Conservation (phyloP, 1,140 invertebrate genomes). For the Calliphora vicina region DNA sequence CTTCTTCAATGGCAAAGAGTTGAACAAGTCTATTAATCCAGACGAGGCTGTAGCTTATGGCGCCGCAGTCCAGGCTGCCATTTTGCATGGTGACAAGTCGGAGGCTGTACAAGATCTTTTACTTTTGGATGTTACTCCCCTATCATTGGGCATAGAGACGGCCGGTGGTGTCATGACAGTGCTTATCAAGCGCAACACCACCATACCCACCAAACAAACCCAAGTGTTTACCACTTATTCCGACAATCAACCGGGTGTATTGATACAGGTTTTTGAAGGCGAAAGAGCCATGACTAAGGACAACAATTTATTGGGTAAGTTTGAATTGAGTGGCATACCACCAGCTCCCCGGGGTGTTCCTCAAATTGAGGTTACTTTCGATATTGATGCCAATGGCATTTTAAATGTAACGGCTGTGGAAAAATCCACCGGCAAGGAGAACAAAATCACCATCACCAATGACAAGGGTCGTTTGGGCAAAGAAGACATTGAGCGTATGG, state of each 20-base stretch:
- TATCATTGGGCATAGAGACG: conserved; percentile 97
- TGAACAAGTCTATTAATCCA: conserved; percentile 96
- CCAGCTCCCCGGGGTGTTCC: conserved; percentile 93
- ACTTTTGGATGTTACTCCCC: conserved; percentile 90
- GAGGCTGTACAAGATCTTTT: conserved; percentile 90
- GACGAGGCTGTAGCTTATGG: conserved; percentile 94
- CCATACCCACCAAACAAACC: conserved; percentile 94
- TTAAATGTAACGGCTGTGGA: conserved; percentile 88
- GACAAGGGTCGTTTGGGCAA: conserved; percentile 95
- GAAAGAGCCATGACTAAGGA: conserved; percentile 91
- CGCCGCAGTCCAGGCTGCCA: conserved; percentile 90
- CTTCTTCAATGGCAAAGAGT: conserved; percentile 96
- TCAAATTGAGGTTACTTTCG: conserved; percentile 91
- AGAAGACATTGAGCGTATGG: conserved; percentile 97
- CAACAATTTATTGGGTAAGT: conserved; percentile 91
- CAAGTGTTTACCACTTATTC: conserved; percentile 97
- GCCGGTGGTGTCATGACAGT: conserved; percentile 97
- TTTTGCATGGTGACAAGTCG: conserved; percentile 92
- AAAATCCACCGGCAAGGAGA: conserved; percentile 93
- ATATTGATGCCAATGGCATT: conserved; percentile 89
- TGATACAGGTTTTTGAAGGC: conserved; percentile 89
- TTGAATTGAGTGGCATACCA: conserved; percentile 91
- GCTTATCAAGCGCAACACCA: conserved; percentile 94
- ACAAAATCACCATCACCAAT: conserved; percentile 98
- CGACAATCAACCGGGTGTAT: conserved; percentile 94